Conservation (phyloP, 2,888 invertebrate species). For the Elegia similella region DNA sequence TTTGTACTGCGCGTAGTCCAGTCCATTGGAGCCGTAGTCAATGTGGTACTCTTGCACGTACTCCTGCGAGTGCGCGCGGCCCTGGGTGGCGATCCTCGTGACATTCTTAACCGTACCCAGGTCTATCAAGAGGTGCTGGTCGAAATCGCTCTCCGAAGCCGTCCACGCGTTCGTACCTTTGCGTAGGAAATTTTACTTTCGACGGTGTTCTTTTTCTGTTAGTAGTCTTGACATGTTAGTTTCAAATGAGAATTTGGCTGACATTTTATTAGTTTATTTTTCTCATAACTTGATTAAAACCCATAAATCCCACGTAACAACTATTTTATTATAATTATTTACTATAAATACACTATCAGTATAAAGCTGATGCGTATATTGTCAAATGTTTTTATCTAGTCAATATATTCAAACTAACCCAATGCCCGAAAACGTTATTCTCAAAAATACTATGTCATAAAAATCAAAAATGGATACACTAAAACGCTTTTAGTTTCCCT, state of each 20-base stretch:
- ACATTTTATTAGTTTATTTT: background rate
- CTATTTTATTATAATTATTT: too few relatives aligned
- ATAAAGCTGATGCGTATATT: too few relatives aligned
- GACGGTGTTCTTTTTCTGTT: constrained; percentile 33
- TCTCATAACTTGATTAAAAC: background rate
- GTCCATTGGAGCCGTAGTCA: constrained; percentile 94
- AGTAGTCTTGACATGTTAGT: constrained; percentile 32
- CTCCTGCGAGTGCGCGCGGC: constrained; percentile 93
- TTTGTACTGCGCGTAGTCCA: constrained; percentile 94
- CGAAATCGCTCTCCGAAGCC: constrained; percentile 94
- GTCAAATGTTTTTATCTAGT: too few relatives aligned
- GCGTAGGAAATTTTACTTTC: constrained; percentile 36
- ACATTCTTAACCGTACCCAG: constrained; percentile 93
- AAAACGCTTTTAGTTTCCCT: background rate
- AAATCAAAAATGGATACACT: background rate
- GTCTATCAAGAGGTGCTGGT: constrained; percentile 95
- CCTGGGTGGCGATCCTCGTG: constrained; percentile 93
- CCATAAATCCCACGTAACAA: background rate
- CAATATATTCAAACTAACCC: too few relatives aligned
- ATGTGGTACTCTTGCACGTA: constrained; percentile 96
- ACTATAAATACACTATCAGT: too few relatives aligned
- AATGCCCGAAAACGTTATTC: background rate
- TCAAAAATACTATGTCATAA: background rate
- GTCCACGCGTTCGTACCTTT: constrained; percentile 96
- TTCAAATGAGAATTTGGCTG: constrained; percentile 28